Evolutionary conservation across 1,140 invertebrate species (phyloP).

Genomic region (Artemia franciscana): DNA sequence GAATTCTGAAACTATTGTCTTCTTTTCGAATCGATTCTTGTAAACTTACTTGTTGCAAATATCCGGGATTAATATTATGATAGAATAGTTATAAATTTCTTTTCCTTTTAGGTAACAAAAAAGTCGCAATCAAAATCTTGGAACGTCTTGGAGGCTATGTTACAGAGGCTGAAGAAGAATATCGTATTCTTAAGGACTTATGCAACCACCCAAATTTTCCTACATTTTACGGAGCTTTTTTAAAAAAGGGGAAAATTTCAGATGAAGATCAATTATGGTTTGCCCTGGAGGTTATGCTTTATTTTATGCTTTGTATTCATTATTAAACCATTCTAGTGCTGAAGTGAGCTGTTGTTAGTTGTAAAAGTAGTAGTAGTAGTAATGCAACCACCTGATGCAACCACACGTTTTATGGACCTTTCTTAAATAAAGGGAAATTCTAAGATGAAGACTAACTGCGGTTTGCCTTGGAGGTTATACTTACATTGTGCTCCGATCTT

Average conservation of each 20-base stretch:
- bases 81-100: too few relatives aligned
- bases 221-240: conserved; percentile 59
- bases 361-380: too few relatives aligned
- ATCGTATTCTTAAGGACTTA: conserved; percentile 50
- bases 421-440: too few relatives aligned
- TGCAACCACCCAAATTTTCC: conserved; percentile 51
- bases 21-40: neutral
- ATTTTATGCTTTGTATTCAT: neutral
- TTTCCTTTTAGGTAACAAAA: conserved; percentile 25
- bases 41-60: neutral
- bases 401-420: too few relatives aligned
- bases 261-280: conserved; percentile 54
- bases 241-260: conserved; percentile 30
- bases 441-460: too few relatives aligned
- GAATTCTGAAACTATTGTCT: neutral
- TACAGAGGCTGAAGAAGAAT: conserved; percentile 53
- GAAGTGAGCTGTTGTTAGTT: too few relatives aligned
- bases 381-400: too few relatives aligned
- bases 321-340: too few relatives aligned
- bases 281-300: conserved; percentile 48
- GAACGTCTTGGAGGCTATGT: conserved; percentile 40
- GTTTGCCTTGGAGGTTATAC: too few relatives aligned
- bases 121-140: conserved; percentile 56
- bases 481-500: too few relatives aligned
- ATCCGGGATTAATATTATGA: neutral